These are phyloP conservation scores for Volucella zonaria DNA, from an alignment of 2,888 invertebrate species.

Conservation along the genomic window DNA sequence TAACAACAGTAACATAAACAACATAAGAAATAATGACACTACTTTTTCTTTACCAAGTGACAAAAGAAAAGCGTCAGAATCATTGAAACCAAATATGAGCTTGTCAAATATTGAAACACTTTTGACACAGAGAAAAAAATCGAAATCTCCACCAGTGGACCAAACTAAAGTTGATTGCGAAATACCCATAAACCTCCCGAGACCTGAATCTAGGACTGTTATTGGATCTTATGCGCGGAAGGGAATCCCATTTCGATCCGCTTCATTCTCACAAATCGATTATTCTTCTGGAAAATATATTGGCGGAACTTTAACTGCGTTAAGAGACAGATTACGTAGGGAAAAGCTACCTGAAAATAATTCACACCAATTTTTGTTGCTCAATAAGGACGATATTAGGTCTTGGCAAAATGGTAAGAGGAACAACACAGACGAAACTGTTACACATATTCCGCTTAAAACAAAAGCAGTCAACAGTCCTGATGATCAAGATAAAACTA, in stretches of 20 bases:
- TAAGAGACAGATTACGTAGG: constrained; percentile 79
- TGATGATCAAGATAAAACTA: constrained; percentile 79
- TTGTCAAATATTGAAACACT: constrained; percentile 80
- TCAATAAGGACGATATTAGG: constrained; percentile 69
- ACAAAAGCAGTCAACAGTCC: constrained; percentile 77
- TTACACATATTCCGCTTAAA: constrained; percentile 79
- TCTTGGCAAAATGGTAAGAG: constrained; percentile 49
- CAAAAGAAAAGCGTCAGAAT: constrained; percentile 70
- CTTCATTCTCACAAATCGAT: constrained; percentile 94
- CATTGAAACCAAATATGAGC: constrained; percentile 80
- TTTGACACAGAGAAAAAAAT: constrained; percentile 78
- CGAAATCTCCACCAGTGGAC: constrained; percentile 77
- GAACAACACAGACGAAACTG: constrained; percentile 76
- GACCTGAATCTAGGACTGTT: constrained; percentile 85
- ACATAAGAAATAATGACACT: constrained; percentile 63
- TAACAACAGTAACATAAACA: constrained; percentile 41
- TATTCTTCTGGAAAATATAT: constrained; percentile 86
- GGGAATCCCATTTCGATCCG: constrained; percentile 90
- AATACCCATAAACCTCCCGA: constrained; percentile 83
- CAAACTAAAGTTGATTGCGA: constrained; percentile 73
- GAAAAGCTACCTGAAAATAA: constrained; percentile 79
- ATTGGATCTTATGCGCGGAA: constrained; percentile 86
- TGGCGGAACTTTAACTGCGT: constrained; percentile 81
- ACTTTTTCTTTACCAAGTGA: neutral
- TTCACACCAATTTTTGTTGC: constrained; percentile 22